Percentiles rank a stretch among this genome's conserved stretches.
Evolutionary conservation across 2,113 vertebrate species (phyloP).

Genomic region (Odocoileus virginianus): DNA sequence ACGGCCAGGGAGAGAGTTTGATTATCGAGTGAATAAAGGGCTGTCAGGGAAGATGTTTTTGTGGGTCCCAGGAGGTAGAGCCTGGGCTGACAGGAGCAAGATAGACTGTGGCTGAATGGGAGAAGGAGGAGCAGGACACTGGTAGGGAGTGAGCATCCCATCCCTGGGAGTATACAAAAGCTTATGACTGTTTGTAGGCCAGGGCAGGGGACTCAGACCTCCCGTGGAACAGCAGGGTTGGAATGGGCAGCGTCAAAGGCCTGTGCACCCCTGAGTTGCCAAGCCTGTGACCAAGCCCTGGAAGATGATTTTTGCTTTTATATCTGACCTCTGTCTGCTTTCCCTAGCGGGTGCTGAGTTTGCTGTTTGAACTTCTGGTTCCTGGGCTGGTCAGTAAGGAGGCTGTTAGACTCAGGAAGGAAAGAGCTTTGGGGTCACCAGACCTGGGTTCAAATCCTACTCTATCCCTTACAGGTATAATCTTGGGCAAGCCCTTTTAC

Average conservation of each 20-base stretch:
- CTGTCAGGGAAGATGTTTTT: neutral
- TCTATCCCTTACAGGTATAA: neutral
- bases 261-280: neutral
- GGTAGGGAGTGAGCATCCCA: neutral
- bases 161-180: neutral
- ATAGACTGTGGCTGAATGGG: neutral
- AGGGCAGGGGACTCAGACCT: neutral
- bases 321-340: neutral
- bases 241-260: neutral
- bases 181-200: neutral
- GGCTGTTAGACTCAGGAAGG: neutral
- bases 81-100: neutral
- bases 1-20: neutral
- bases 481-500: neutral
- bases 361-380: neutral
- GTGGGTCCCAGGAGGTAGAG: neutral
- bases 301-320: neutral
- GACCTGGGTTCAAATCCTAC: neutral
- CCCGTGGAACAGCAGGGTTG: accelerated
- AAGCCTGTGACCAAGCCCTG: neutral
- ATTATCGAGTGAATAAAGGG: neutral
- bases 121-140: neutral
- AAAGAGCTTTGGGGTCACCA: neutral
- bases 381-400: neutral
- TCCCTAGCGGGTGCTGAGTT: neutral